Percentiles rank a stretch among this genome's conserved stretches.
Evolutionary conservation across 2,888 invertebrate genomes (phyloP).

Genomic region (Iselma pallidipennis): DNA sequence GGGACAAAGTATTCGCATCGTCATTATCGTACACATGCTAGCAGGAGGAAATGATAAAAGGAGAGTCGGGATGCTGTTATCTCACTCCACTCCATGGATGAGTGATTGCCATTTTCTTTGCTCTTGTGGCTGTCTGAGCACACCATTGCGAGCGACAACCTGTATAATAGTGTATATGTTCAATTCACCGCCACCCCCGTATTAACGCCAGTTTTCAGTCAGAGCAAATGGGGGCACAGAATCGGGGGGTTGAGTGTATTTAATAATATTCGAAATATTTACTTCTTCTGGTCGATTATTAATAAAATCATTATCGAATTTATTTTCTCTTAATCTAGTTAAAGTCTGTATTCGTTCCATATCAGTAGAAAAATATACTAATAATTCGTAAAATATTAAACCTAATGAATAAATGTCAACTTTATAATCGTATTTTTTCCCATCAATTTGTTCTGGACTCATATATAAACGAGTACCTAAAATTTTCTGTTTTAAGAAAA

Average conservation of each 20-base stretch:
- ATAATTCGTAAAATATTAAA: slow-evolving; percentile 89
- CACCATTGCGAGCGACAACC: no score
- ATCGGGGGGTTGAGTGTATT: no score
- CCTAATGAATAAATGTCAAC: slow-evolving; percentile 96
- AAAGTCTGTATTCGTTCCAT: slow-evolving; percentile 82
- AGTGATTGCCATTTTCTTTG: no score
- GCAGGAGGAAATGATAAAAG: neutral
- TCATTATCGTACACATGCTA: no score
- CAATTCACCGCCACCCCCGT: no score
- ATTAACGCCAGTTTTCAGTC: no score
- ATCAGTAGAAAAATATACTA: slow-evolving; percentile 88
- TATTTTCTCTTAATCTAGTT: slow-evolving; percentile 65
- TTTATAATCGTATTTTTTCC: slow-evolving; percentile 80
- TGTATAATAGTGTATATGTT: no score
- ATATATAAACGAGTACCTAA: slow-evolving; percentile 93
- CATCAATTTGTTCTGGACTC: slow-evolving; percentile 92
- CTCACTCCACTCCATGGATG: no score
- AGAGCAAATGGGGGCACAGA: no score
- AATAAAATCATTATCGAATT: slow-evolving; percentile 72
- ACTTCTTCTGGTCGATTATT: slow-evolving; percentile 73
- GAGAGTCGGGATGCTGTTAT: no score
- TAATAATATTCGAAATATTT: slow-evolving; percentile 33
- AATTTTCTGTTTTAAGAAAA: slow-evolving; percentile 23
- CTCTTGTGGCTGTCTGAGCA: no score
- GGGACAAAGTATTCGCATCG: no score